A percentile compares a stretch with the other conserved stretches of the same genome.
phyloP scores from a whole-genome alignment of 1,140 invertebrate species.

The Eumeta japonica region DNA sequence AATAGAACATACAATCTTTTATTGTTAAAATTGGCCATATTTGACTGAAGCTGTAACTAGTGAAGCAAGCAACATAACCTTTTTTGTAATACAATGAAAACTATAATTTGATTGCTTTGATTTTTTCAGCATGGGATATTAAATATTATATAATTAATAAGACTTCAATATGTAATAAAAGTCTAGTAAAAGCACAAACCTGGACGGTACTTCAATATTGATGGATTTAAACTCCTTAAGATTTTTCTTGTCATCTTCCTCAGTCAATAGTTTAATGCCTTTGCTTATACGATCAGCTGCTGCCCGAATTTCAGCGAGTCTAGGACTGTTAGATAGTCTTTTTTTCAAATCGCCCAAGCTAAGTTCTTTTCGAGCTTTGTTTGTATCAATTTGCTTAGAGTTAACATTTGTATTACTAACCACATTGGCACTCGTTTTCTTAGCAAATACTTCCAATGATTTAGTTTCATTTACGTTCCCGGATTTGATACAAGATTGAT shows the following conservation, averaged over 20 bases:
- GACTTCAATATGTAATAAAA: slow-evolving; percentile 4
- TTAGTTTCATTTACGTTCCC: neutral
- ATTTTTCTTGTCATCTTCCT: slow-evolving; percentile 44
- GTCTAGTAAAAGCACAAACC: slow-evolving; percentile 46
- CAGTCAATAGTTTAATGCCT: slow-evolving; percentile 54
- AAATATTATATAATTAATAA: too few relatives aligned
- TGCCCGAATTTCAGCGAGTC: slow-evolving; percentile 66
- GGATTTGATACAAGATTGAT: too few relatives aligned
- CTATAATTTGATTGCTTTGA: too few relatives aligned
- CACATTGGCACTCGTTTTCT: slow-evolving; percentile 32
- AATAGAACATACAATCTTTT: too few relatives aligned
- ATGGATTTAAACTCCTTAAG: slow-evolving; percentile 71
- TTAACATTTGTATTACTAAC: slow-evolving; percentile 18
- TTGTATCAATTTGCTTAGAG: slow-evolving; percentile 41
- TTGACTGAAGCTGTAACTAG: too few relatives aligned
- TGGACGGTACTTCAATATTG: slow-evolving; percentile 70
- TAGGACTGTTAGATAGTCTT: slow-evolving; percentile 63
- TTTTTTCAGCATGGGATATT: too few relatives aligned
- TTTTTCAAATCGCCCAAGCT: slow-evolving; percentile 67
- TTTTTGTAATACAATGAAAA: neutral
- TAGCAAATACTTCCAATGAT: slow-evolving; percentile 20
- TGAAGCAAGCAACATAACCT: neutral
- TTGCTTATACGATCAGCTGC: slow-evolving; percentile 62
- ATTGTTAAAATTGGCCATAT: too few relatives aligned
- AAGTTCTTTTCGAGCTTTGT: slow-evolving; percentile 57